Base-by-base conservation (phyloP, 2,113 vertebrate genomes). In the Seriola aureovittata region DNA sequence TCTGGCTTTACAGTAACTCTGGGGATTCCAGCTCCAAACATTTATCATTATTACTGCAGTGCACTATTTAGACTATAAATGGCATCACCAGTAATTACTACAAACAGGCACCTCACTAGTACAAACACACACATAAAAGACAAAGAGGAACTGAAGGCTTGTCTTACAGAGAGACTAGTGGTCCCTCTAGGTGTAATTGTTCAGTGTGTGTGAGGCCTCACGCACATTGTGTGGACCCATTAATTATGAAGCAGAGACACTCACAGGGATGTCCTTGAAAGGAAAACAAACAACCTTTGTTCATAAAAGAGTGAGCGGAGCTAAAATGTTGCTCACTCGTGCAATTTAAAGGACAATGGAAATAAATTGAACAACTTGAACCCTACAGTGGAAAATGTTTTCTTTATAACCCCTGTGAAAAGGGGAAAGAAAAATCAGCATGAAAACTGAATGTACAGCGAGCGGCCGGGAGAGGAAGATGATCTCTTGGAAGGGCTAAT, bases 221-320 rank as follows among this genome's bases (percentile, higher is more conserved):
- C n/a, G 29, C 69, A 48, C 19, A 57, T 71, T 71, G 72, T 71
- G 74, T 71, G n/a, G 38, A 52, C 12, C 54, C 78, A 83, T 91
- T 88, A 78, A 88, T 92, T 89, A 89, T 81, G 65, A 76, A 84
- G 66, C 72, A 75, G 42, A 75, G 11, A 78, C 38, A 75, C 81
- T 75, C 62, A 44, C 54, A 71, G 44, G 36, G 72, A 67, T 14
- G 78, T 75, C 34, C 50, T 88, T 87, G 84, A 84, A 75, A 46
- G 68, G 73, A 59, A 84, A 88, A 81, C 74, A 75, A 85, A 89
- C 69, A 85, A 67, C 48, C 38, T 71, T 69, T 72, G 76, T 80
- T 84, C 58, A 57, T 25, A 38, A 71, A 85, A 82, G 50, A 78
- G 86, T 25, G 5, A 76, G 81, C 63, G 1, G 65, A 58, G 75